Evolutionary conservation across 1,140 invertebrate species (phyloP), one percentile per base, ranked within the genome.

Genomic region (Plectus sambesii): DNA sequence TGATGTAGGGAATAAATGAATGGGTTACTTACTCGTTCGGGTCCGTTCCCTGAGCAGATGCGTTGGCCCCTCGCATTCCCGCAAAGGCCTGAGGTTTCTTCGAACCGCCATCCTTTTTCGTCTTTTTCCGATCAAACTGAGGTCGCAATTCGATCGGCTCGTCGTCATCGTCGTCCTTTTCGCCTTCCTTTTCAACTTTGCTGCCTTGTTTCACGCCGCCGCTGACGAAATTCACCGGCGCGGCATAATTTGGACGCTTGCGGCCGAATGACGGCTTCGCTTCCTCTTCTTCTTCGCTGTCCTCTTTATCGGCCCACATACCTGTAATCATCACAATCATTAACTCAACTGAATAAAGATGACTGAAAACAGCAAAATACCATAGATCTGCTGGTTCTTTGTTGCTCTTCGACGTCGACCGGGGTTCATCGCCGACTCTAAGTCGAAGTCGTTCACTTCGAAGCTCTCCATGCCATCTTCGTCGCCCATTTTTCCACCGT

Each of bases 211-310:
- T 62, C 19, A 73, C 59, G n/a, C 74, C 74, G 22, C 72, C 74
- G 58, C 72, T 73, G 5, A 75, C 64, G 66, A 75, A 75, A 33
- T 47, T 65, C 26, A 75, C 63, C 17, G 71, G 69, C 9, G 62
- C 61, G 9, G 64, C 60, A 46, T 63, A 63, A 55, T n/a, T n/a
- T 42, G 46, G 42, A 12, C 61, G 58, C 12, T 29, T 54, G 9
- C 37, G 4, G 5, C 40, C 22, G 36, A 40, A 54, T 19, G 46
- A 29, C 22, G 42, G 42, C 5, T 47, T 19, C 2, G 22, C 49
- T 20, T 49, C 49, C 5, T 56, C 19, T 35, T 66, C 61, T 12
- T 64, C 57, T 20, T 58, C 36, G 2, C n/a, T n/a, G n/a, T n/a
- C n/a, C n/a, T n/a, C n/a, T n/a, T n/a, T n/a, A n/a, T 60, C 60